Evolutionary conservation across 2,888 invertebrate species (phyloP).

Genomic region (Catotricha subobsoleta): DNA sequence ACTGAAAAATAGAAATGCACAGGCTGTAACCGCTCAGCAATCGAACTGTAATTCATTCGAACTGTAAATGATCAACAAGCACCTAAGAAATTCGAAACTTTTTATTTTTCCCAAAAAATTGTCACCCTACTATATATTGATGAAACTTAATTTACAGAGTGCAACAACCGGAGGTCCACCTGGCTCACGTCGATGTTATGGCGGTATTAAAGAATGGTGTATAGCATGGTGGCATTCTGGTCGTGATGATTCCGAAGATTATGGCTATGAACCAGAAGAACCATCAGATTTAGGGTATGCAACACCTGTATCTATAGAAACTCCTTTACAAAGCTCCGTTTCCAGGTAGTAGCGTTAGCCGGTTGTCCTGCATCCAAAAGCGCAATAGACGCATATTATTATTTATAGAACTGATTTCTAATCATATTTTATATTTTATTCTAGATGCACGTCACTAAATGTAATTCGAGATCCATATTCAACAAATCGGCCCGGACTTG

Average conservation of each 20-base stretch:
- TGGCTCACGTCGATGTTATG: slow-evolving; percentile 22
- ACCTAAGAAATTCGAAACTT: neutral
- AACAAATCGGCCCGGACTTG: slow-evolving; percentile 32
- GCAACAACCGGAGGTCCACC: slow-evolving; percentile 25
- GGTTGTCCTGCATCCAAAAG: no score
- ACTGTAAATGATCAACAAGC: neutral
- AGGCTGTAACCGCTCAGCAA: no score
- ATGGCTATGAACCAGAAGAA: slow-evolving; percentile 52
- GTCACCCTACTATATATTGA: neutral
- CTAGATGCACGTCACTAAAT: slow-evolving; percentile 70
- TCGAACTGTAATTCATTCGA: no score
- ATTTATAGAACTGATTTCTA: no score
- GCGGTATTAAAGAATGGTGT: slow-evolving; percentile 54
- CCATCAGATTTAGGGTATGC: slow-evolving; percentile 60
- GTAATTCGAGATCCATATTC: slow-evolving; percentile 60
- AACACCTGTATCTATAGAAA: slow-evolving; percentile 69
- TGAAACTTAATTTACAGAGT: no score
- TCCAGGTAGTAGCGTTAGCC: slow-evolving; percentile 39
- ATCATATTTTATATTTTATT: neutral
- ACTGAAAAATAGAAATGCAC: no score
- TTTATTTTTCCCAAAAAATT: no score
- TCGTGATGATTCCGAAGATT: slow-evolving; percentile 47
- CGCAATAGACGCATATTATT: no score
- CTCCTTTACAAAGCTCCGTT: slow-evolving; percentile 69
- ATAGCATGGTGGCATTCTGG: slow-evolving; percentile 85